Percentiles rank a stretch among this genome's conserved stretches.
These are phyloP conservation scores for Lathamus discolor DNA, from an alignment of 2,113 vertebrate species.

Conservation along the genomic window DNA sequence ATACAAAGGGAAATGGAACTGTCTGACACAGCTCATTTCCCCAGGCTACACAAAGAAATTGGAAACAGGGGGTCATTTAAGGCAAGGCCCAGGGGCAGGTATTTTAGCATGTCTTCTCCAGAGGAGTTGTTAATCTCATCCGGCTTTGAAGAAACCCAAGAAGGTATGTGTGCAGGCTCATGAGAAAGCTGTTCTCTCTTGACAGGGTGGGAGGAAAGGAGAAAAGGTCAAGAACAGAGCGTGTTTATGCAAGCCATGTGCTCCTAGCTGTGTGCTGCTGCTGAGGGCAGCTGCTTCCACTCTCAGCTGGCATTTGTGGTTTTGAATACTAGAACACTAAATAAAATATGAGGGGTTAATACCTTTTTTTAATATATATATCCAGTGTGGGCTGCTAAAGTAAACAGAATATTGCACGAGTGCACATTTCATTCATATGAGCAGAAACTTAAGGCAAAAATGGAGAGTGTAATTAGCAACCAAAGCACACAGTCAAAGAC, in stretches of 20 bases:
- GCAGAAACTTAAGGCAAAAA: constrained; percentile 12
- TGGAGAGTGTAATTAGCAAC: background rate
- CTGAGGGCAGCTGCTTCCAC: constrained; percentile 49
- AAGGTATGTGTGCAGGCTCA: constrained; percentile 24
- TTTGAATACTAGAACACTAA: constrained; percentile 31
- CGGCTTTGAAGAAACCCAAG: background rate
- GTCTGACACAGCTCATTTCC: background rate
- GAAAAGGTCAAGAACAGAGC: constrained; percentile 55
- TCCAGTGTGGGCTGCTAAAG: constrained; percentile 42
- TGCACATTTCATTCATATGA: constrained; percentile 49
- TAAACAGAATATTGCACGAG: constrained; percentile 44
- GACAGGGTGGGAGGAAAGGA: constrained; percentile 49
- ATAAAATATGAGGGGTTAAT: constrained; percentile 29
- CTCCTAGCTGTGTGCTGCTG: background rate
- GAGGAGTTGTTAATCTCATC: background rate
- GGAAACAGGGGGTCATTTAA: constrained; percentile 27
- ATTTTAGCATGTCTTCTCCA: background rate
- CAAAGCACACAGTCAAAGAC: background rate
- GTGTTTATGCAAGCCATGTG: constrained; percentile 50
- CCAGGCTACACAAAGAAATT: background rate
- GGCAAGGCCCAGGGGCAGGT: background rate
- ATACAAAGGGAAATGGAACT: background rate
- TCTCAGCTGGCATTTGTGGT: constrained; percentile 49
- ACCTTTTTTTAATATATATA: background rate
- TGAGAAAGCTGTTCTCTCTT: constrained; percentile 42